Evolutionary conservation across 1,140 invertebrate species (phyloP), one percentile per base, ranked within the genome.

Genomic region (Panagrolaimus sp.): DNA sequence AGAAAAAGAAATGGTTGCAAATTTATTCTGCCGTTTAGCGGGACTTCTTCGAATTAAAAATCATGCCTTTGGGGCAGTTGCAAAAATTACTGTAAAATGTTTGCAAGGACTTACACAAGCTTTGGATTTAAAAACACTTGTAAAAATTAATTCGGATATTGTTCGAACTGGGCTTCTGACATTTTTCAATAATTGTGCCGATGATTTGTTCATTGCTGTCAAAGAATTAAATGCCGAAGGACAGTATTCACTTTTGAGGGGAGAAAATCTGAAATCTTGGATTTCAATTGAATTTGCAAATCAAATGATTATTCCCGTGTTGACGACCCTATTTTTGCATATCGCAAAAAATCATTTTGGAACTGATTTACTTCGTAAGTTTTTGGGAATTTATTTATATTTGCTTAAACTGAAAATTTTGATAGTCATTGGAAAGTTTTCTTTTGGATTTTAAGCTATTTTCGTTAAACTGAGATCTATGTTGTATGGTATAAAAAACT

Each of bases 1-100:
- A 83, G 96, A 99, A 84, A 99, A 99, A 82, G 96, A 99, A 87
- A 98, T 98, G 95, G 94, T 98, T 1, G 94, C 94, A 0, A 90
- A 88, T 77, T 83, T 99, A 65, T 99, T 99, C 85, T 98, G 96
- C 78, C 98, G 98, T 83, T 84, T 99, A 67, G 94, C 95, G 0
- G 91, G 89, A 76, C 86, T 98, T 12, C 83, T 99, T 15, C 88
- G 96, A 76, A 91, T 91, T 12, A 91, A 93, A 77, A 86, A 98
- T 66, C 89, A 91, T 63, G 94, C 95, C 0, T 98, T 99, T 86
- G 95, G 96, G 14, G 91, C 92, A 47, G 96, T 99, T 85, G 91
- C 96, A 0, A 89, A 93, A 76, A 97, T 98, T 62, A 95, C 94
- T 0, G 96, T 99, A 0, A 87, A 92, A 55, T 98, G 96, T 85